Base-by-base conservation (phyloP, 35 echinoderm and acorn worm species). In the Eucidaris tribuloides region DNA sequence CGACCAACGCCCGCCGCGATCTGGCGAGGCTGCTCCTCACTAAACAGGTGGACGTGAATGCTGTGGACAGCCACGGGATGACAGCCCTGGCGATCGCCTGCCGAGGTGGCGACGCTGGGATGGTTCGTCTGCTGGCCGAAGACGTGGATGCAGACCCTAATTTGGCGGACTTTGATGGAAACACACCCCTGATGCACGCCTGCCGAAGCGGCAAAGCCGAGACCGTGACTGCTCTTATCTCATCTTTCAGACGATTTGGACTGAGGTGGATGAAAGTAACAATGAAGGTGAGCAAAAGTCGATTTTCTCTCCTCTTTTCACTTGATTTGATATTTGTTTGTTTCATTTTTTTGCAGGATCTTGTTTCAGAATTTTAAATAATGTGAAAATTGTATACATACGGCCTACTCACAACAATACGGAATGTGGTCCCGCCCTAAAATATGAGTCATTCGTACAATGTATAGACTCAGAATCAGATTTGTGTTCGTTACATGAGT, bases 121-220 rank as follows among this genome's bases (percentile, higher is more conserved):
- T 99, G 70, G 72, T 93, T 0, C 71, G 85, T 24, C 15, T 87
- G 18, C 41, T 99, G 3, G 76, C 96, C 0, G 91, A 93, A 15
- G 68, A 84, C n/a, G 54, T 18, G 0, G 81, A 72, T 38, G 59
- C 90, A 32, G 91, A 99, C 52, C 96, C 96, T 17, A 92, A 93
- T 48, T 42, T 93, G 35, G 79, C 33, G 0, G 96, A 99, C 46
- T 18, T 58, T 31, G 79, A 87, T 2, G 91, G 91, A 0, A 79
- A 99, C 42, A 99, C 96, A 23, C 90, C 96, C 3, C 83, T 99
- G 9, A 86, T 99, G 82, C 86, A 87, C 28, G 96, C 96, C 32
- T 87, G 86, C 42, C 79, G 83, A n/a, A 55, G 9, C 33, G 85
- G 87, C 28, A 42, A 88, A 46, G 54, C 42, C 3, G 77, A 83